Percentiles rank a stretch among this genome's conserved stretches.
Evolutionary conservation across 2,888 invertebrate genomes (phyloP).

Genomic region (Limnephilus auricula): DNA sequence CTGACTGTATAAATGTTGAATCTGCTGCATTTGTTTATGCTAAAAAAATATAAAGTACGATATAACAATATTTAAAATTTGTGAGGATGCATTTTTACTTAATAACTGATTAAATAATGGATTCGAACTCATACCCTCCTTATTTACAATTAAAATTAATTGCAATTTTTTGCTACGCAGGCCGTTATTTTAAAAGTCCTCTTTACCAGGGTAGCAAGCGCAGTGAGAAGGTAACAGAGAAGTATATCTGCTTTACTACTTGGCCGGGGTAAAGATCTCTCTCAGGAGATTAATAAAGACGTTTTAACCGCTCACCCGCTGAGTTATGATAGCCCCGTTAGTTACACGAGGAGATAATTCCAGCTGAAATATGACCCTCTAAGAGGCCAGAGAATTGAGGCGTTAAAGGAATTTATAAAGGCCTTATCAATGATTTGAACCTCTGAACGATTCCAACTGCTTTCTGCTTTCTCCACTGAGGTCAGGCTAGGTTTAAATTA

Average conservation of each 20-base stretch:
- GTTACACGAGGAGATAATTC: constrained; percentile 62
- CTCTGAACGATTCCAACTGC: not conserved
- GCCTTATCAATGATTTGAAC: constrained; percentile 42
- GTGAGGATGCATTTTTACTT: too few species aligned
- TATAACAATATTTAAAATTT: too few species aligned
- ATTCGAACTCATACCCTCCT: not conserved
- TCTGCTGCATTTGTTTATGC: too few species aligned
- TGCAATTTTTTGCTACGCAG: not conserved
- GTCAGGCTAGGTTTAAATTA: not conserved
- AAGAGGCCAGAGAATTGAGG: constrained; percentile 47
- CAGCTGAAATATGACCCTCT: constrained; percentile 57
- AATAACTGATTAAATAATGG: not conserved
- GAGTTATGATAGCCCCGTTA: constrained; percentile 63
- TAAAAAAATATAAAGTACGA: too few species aligned
- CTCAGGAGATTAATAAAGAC: constrained; percentile 66
- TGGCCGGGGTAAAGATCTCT: constrained; percentile 61
- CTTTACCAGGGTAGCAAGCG: constrained; percentile 9
- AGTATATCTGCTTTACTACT: constrained; percentile 12
- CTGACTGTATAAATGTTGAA: too few species aligned
- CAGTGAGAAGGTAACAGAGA: constrained; percentile 48
- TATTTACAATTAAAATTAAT: not conserved
- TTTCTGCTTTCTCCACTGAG: not conserved
- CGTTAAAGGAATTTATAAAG: constrained; percentile 57
- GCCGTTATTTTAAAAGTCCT: constrained; percentile 2
- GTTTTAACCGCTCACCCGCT: constrained; percentile 61